Base-by-base conservation (phyloP, 2,113 vertebrate species). In the Spermophilus dauricus region DNA sequence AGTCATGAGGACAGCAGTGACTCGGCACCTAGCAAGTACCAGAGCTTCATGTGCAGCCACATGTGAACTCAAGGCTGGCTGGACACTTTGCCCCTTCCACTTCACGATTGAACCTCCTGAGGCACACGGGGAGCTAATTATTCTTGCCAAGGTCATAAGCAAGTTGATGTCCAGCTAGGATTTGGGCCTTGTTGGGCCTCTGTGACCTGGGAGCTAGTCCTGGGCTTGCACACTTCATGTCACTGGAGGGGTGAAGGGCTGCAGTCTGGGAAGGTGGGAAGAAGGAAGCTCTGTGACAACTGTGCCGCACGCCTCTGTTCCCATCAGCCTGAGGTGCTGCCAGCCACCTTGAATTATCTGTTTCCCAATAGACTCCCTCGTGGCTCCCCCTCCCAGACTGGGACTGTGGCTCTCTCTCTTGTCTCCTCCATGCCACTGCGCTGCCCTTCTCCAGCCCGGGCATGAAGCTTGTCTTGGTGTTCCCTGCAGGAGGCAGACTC, bases 341-440 rank as follows among this genome's bases (percentile, higher is more conserved):
- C 14, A 7, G n/a, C 26, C 56, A 17, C 12, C 42, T 34, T 95
- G 13, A 13, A 37, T 13, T 39, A n/a, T 42, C 8, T 20, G 58
- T 8, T 58, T 72, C n/a, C 75, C 89, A 0, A 32, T 2, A 11
- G 16, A 11, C 37, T n/a, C 0, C 20, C 53, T 39, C 24, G 2
- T 42, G 26, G 13, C 17, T 72, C 72, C 51, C 28, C 7, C 26
- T 42, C n/a, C 56, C 53, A 77, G 2, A 13, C 73, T 63, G 34
- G 22, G 16, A 63, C 61, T 63, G 61, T 63, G 28, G 48, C 17
- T 39, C 32, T 26, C 9, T 0, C 24, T 28, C 61, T 28, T 28
- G 30, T 69, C 20, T 12, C n/a, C 28, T 45, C 42, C 26, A 22
- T 24, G 28, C 28, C 16, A 28, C 32, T 84, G 16, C 34, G 51